Conservation (phyloP, 2,888 invertebrate species). For the Spialia ferax region DNA sequence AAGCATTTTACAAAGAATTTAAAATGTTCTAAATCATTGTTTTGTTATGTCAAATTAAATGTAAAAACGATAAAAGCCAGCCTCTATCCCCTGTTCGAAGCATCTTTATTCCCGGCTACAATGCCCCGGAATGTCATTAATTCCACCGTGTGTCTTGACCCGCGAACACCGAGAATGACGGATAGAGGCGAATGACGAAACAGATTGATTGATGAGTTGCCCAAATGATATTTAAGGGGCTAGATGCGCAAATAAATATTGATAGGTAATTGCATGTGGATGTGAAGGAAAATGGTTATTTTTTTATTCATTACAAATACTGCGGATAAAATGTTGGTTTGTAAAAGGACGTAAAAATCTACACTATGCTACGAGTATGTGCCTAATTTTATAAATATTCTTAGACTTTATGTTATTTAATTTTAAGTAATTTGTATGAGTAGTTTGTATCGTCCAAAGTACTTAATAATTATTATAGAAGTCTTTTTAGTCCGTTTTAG, state of each 20-base stretch:
- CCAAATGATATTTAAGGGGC: slow-evolving; percentile 4
- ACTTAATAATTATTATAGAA: too few relatives aligned
- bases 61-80: not conserved
- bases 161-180: not conserved
- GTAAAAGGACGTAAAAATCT: too few relatives aligned
- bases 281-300: not conserved
- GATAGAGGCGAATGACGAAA: not conserved
- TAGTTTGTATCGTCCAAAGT: too few relatives aligned
- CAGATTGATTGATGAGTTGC: slow-evolving; percentile 3
- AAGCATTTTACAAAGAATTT: too few relatives aligned
- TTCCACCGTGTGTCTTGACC: slow-evolving; percentile 3
- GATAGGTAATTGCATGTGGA: not conserved
- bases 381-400: too few relatives aligned
- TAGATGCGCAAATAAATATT: not conserved
- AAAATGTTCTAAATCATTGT: too few relatives aligned
- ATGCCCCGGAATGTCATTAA: slow-evolving; percentile 2
- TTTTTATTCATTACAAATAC: not conserved
- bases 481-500: too few relatives aligned
- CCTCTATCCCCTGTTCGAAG: not conserved
- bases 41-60: too few relatives aligned
- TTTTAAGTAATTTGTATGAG: too few relatives aligned
- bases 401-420: too few relatives aligned
- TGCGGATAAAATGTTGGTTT: too few relatives aligned
- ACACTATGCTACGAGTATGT: too few relatives aligned
- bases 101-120: not conserved